Evolutionary conservation across 2,888 invertebrate genomes (phyloP), one percentile per base, ranked within the genome.

Genomic region (Synergus laeviventris): DNA sequence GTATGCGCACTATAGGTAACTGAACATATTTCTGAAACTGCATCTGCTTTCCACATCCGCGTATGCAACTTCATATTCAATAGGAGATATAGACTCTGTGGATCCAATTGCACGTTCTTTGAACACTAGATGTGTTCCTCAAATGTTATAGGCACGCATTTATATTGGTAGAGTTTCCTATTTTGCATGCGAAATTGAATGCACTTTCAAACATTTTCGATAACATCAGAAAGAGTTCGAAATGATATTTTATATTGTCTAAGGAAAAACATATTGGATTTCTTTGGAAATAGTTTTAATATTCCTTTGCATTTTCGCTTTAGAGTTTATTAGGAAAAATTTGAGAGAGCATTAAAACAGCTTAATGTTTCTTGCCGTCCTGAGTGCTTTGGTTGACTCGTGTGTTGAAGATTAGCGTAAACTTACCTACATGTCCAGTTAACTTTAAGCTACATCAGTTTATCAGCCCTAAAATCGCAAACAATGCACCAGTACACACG

Each of bases 11-110:
- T 12, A 38, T 38, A n/a, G 61, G 61, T n/a, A 38, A 62, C 70
- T n/a, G 21, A 11, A 81, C 78, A 76, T 74, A 76, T 77, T 74
- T 76, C 76, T 73, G 73, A 70, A 70, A 70, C 70, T 45, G 45
- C 74, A 42, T 64, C 45, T 60, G 60, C 66, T 54, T 31, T 64
- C 74, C n/a, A 24, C 31, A 70, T 45, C 31, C 31, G 49, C 49
- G 14, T 24, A 16, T 42, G 12, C 38, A 42, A 36, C 24, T 31
- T 9, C 49, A 31, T 16, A 66, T 66, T 38, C 62, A 66, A 14
- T 1, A 7, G 16, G 16, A 66, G 42, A 16, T 21, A 24, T 42
- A 42, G 21, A 16, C n/a, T 70, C 36, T 31, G 4, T 31, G 31
- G 11, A 49, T 70, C 45, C 31, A n/a, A 70, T 49, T 49, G 31